Conservation (phyloP, 2,113 vertebrate genomes). For the Geococcyx californianus region DNA sequence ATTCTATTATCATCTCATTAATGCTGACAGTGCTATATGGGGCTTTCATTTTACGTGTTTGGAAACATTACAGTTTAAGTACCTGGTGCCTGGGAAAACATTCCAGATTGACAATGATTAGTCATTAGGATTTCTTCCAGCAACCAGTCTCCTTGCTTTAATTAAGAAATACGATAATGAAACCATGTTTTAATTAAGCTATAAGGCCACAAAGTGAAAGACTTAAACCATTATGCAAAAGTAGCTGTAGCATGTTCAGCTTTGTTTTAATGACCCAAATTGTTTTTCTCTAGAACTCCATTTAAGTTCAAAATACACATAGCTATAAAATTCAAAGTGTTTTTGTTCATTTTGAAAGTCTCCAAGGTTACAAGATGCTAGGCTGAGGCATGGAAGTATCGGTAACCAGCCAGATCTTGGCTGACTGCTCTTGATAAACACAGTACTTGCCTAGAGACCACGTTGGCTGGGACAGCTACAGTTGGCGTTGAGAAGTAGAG, state of each 20-base stretch:
- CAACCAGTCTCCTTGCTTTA: constrained; percentile 11
- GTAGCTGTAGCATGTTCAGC: not conserved
- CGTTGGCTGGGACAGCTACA: not conserved
- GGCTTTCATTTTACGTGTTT: not conserved
- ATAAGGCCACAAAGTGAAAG: not conserved
- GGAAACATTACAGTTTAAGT: not conserved
- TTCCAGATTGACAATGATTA: constrained; percentile 45
- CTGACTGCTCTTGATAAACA: not conserved
- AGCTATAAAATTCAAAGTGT: not conserved
- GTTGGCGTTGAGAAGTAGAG: not conserved
- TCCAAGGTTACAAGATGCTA: not conserved
- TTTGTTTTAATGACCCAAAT: not conserved
- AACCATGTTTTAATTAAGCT: constrained; percentile 31
- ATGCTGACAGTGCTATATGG: not conserved
- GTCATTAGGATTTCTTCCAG: constrained; percentile 46
- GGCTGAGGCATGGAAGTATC: not conserved
- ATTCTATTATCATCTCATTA: constrained; percentile 38
- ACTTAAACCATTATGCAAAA: not conserved
- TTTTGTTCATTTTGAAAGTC: not conserved
- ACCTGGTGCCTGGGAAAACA: not conserved
- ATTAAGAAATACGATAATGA: constrained; percentile 49
- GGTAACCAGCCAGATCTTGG: not conserved
- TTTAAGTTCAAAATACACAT: not conserved
- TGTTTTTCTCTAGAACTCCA: not conserved
- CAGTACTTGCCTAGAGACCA: not conserved